phyloP scores from a whole-genome alignment of 2,113 vertebrate species.

The Fukomys damarensis region DNA sequence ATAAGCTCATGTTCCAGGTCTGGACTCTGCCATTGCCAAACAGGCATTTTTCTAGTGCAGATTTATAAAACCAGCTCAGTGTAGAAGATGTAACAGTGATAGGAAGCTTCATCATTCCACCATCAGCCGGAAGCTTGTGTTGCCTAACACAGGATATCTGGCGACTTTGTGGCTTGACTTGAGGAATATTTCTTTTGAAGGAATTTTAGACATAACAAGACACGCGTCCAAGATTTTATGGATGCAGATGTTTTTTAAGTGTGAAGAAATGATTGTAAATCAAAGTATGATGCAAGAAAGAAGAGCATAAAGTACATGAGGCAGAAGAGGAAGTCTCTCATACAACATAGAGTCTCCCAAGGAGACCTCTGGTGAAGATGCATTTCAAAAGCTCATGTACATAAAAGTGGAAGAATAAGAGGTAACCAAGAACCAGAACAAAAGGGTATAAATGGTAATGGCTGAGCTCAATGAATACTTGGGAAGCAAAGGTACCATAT shows the following conservation, averaged over 20 bases:
- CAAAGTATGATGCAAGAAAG: constrained; percentile 54
- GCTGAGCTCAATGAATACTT: background rate
- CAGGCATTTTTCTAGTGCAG: background rate
- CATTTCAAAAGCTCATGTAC: constrained; percentile 52
- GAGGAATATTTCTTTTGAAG: background rate
- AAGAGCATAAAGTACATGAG: constrained; percentile 8
- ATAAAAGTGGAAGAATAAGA: constrained; percentile 1
- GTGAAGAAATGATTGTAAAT: constrained; percentile 20
- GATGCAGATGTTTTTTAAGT: constrained; percentile 10
- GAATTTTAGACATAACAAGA: constrained; percentile 5
- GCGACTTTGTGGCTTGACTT: background rate
- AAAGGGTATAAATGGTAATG: background rate
- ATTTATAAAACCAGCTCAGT: background rate
- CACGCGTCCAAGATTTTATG: background rate
- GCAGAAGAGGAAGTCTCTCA: constrained; percentile 40
- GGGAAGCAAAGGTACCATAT: background rate
- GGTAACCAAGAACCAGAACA: background rate
- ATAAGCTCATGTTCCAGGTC: background rate
- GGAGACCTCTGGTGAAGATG: background rate
- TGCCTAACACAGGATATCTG: background rate
- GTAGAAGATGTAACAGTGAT: background rate
- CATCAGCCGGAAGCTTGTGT: background rate
- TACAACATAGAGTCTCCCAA: background rate
- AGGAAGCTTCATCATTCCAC: background rate
- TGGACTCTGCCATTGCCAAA: background rate